Base-by-base conservation (phyloP, 2,797 vertebrate genomes). In the Myiotriccus ornatus region DNA sequence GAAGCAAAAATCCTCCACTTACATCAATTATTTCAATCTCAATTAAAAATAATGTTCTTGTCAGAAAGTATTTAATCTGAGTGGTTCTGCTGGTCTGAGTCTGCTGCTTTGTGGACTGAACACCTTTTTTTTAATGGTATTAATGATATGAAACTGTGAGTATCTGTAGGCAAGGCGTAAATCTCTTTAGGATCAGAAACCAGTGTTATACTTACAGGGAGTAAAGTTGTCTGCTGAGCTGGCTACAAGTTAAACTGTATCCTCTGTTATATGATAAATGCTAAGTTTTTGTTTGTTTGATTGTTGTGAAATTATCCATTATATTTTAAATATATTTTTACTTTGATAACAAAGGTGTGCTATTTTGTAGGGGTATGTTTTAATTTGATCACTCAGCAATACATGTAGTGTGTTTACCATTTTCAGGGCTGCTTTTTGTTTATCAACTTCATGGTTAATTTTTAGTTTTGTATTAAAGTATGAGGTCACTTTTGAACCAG, bases 21-120 rank as follows among this genome's bases (percentile, higher is more conserved):
- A 57, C 50, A 57, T 81, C 39, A 78, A 70, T 91, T 93, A 86
- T 89, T 93, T 88, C 32, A 41, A n/a, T 93, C 88, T 82, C 67
- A 67, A 75, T 90, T 92, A 62, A 90, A 88, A 96, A 73, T 63
- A 60, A 76, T 25, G 21, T 65, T 82, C 70, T 47, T 81, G 53
- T 88, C 67, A 68, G 50, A 32, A 79, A 23, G 6, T 77, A 73
- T 92, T 84, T 90, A 80, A 65, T 75, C 6, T 44, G 49, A 67
- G 76, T 57, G 52, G 24, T 73, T 73, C 23, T 78, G n/a, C 67
- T 73, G 65, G 18, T 86, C 62, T 56, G 47, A 90, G 41, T 32
- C 76, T 78, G 49, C 32, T 81, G 76, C 37, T 88, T 78, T 65
- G 35, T 65, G 17, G 4, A 8, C 62, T 62, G 49, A 83, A 67